These are phyloP conservation scores for Coregonus suidteri DNA, from an alignment of 2,797 vertebrate genomes.

Conservation along the genomic window DNA sequence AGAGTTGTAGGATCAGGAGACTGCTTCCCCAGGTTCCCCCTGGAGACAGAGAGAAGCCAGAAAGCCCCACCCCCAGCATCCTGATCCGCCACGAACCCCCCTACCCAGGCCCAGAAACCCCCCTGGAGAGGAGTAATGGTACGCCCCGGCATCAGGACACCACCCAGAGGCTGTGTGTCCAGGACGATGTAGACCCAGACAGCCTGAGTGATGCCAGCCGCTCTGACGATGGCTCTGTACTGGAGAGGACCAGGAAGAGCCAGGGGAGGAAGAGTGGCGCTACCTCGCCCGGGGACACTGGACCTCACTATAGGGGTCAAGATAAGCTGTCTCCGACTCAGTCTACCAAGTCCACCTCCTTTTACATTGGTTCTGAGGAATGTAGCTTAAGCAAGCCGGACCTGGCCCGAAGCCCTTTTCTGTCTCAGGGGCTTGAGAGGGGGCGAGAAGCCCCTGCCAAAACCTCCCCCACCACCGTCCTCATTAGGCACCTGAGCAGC, in stretches of 20 bases:
- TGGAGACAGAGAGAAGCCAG: slow-evolving; percentile 82
- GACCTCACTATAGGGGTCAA: slow-evolving; percentile 47
- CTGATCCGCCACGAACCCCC: slow-evolving; percentile 76
- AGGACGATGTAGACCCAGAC: slow-evolving; percentile 92
- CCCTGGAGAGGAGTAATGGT: slow-evolving; percentile 58
- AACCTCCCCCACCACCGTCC: slow-evolving; percentile 63
- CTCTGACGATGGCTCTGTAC: slow-evolving; percentile 84
- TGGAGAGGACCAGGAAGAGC: slow-evolving; percentile 65
- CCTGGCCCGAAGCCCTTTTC: slow-evolving; percentile 41
- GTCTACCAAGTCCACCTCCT: slow-evolving; percentile 77
- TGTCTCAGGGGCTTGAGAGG: slow-evolving; percentile 53
- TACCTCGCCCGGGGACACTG: slow-evolving; percentile 19
- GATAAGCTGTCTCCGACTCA: slow-evolving; percentile 50
- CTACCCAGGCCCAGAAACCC: slow-evolving; percentile 61
- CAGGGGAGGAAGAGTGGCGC: slow-evolving; percentile 45
- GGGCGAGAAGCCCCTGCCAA: slow-evolving; percentile 68
- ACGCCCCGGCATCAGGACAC: slow-evolving; percentile 58
- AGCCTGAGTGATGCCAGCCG: slow-evolving; percentile 93
- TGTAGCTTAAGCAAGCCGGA: slow-evolving; percentile 56
- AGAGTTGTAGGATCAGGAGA: slow-evolving; percentile 82
- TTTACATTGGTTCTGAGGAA: slow-evolving; percentile 87
- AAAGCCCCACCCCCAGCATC: slow-evolving; percentile 72
- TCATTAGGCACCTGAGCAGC: slow-evolving; percentile 72
- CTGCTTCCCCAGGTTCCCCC: slow-evolving; percentile 90
- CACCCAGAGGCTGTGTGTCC: slow-evolving; percentile 67